These are phyloP conservation scores for Hyperoplus lanceolatus DNA, from an alignment of 2,797 vertebrate species.

Conservation along the genomic window DNA sequence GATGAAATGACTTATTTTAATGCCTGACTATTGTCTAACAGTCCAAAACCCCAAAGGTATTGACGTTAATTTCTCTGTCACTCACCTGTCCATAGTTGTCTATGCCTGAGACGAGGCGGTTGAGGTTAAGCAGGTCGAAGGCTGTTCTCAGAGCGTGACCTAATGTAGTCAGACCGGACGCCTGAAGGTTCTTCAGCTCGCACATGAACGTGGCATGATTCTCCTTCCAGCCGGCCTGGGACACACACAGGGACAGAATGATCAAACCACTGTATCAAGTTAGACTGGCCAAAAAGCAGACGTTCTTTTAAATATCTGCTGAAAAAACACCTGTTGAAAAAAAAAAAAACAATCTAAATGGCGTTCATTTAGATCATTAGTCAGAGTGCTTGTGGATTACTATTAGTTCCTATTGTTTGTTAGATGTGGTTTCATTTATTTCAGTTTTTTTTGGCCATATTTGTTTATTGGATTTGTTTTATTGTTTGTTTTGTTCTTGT, in stretches of 20 bases:
- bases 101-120: conserved; percentile 98
- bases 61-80: not conserved
- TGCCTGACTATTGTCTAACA: not conserved
- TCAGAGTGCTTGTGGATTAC: no score
- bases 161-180: conserved; percentile 93
- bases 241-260: conserved; percentile 51
- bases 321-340: no score
- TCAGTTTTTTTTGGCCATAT: no score
- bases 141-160: conserved; percentile 96
- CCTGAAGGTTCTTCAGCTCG: conserved; percentile 98
- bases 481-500: no score
- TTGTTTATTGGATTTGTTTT: no score
- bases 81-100: conserved; percentile 99
- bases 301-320: no score
- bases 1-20: not conserved
- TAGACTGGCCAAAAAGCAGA: no score
- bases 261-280: not conserved
- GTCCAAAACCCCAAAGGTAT: not conserved
- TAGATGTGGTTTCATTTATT: no score
- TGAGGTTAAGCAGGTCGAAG: conserved; percentile 99
- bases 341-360: no score
- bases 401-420: no score
- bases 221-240: conserved; percentile 98
- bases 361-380: no score
- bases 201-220: conserved; percentile 99